Percentiles rank a stretch among this genome's conserved stretches.
These are phyloP conservation scores for Ctenodactylus gundi DNA, from an alignment of 2,113 vertebrate genomes.

Conservation along the genomic window DNA sequence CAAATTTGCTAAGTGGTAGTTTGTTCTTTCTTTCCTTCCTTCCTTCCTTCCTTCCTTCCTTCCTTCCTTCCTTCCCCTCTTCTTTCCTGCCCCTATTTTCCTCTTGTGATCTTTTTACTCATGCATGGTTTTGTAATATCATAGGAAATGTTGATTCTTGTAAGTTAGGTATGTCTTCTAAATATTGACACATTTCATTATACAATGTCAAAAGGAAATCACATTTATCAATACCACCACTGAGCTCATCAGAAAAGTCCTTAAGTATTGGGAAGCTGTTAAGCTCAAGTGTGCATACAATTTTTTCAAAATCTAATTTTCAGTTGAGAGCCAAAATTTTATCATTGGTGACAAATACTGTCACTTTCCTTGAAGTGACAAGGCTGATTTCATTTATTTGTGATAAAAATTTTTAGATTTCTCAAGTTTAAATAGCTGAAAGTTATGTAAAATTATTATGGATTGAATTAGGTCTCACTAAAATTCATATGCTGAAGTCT, in stretches of 20 bases:
- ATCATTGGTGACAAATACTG: neutral
- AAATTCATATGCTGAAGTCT: neutral
- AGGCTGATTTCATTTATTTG: neutral
- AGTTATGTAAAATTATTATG: neutral
- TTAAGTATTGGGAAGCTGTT: neutral
- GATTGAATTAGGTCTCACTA: neutral
- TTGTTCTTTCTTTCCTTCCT: neutral
- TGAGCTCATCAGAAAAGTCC: neutral
- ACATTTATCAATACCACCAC: neutral
- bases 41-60: rapidly evolving
- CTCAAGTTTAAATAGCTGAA: slow-evolving; percentile 10
- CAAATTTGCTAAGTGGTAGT: neutral
- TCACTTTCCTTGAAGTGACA: neutral
- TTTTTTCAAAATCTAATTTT: slow-evolving; percentile 9
- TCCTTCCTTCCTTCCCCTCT: rapidly evolving
- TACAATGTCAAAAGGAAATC: neutral
- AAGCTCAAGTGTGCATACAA: neutral
- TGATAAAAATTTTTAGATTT: neutral
- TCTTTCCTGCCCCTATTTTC: rapidly evolving
- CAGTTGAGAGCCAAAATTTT: slow-evolving; percentile 3
- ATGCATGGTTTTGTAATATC: neutral
- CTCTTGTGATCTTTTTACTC: neutral
- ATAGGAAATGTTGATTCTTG: neutral
- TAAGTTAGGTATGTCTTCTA: neutral
- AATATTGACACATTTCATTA: neutral